These are phyloP conservation scores for Thalassophryne amazonica DNA, from an alignment of 2,797 vertebrate species.

Conservation along the genomic window DNA sequence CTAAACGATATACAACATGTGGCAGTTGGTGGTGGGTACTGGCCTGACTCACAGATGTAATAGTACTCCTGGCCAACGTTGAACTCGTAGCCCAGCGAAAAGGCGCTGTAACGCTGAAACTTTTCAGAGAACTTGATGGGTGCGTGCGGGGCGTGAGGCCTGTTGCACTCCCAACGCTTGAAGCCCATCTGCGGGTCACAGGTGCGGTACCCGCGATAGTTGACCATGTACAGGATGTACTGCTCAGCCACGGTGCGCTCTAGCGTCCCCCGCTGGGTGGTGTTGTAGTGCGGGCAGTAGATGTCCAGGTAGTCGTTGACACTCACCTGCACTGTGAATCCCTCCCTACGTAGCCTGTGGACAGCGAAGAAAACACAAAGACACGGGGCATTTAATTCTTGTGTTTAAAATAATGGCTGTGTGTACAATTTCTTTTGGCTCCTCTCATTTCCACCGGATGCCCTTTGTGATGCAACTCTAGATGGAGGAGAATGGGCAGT, in stretches of 20 bases:
- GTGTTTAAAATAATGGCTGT: no score
- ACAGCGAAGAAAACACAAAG: not conserved
- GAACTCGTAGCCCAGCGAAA: constrained; percentile 95
- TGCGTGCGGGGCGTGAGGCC: constrained; percentile 85
- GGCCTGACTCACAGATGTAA: constrained; percentile 88
- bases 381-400: no score
- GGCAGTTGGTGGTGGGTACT: not conserved
- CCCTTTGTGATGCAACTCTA: no score
- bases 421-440: no score
- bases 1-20: no score
- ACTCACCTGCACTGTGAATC: constrained; percentile 91
- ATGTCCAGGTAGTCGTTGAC: constrained; percentile 95
- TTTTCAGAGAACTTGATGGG: constrained; percentile 98
- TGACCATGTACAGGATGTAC: constrained; percentile 95
- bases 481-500: no score
- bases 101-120: constrained; percentile 97
- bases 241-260: constrained; percentile 85
- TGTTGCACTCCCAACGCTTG: constrained; percentile 96
- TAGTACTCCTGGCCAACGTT: constrained; percentile 92
- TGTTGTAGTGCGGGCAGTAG: constrained; percentile 93
- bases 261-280: constrained; percentile 72
- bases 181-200: constrained; percentile 89
- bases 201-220: constrained; percentile 83
- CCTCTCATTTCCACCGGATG: no score
- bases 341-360: constrained; percentile 87